These are phyloP conservation scores for Tetrax tetrax DNA, from an alignment of 2,113 vertebrate species.

Conservation along the genomic window DNA sequence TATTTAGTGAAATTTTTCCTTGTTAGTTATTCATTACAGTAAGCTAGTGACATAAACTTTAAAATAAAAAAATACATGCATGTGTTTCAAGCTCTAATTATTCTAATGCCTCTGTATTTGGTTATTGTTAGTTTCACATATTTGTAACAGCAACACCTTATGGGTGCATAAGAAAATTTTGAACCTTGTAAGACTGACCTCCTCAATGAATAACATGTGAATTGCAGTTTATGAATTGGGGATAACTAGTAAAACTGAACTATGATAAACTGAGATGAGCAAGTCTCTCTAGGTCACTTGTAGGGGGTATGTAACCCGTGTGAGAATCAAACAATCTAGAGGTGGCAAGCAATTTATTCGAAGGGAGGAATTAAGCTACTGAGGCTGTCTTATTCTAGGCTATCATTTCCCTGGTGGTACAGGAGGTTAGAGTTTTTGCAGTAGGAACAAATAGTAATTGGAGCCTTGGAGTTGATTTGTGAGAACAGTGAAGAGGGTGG, in stretches of 20 bases:
- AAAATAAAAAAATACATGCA: neutral
- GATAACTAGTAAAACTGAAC: neutral
- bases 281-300: neutral
- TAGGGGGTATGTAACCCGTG: neutral
- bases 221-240: neutral
- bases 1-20: neutral
- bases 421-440: neutral
- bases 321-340: neutral
- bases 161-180: neutral
- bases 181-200: neutral
- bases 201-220: rapidly evolving
- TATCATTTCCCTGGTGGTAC: neutral
- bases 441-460: neutral
- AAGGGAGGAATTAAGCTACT: neutral
- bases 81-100: neutral
- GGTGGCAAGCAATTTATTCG: neutral
- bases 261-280: neutral
- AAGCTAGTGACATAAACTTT: neutral
- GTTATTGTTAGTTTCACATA: neutral
- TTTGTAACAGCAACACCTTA: neutral
- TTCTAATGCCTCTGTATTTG: neutral
- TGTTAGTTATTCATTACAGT: neutral
- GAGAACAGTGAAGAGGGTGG: neutral
- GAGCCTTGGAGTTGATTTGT: neutral
- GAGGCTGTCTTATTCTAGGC: too few relatives aligned